Conservation (phyloP, 2,888 invertebrate genomes). For the Lamellibrachia satsuma region DNA sequence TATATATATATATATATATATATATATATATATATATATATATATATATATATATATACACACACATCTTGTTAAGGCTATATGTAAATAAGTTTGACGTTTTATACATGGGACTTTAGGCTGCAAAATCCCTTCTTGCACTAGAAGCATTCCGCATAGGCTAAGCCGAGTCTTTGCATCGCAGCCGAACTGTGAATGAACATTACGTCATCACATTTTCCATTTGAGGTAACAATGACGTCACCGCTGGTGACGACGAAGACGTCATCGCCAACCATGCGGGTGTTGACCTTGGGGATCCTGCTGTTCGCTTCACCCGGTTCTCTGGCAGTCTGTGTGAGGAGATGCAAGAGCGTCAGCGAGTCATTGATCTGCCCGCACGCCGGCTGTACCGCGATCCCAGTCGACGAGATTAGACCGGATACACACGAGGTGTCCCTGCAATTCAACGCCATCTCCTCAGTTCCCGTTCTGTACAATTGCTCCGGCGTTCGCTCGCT, state of each 20-base stretch:
- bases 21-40: too few species aligned
- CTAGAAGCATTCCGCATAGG: background rate
- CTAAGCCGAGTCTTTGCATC: background rate
- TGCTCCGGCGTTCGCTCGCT: background rate
- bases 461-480: background rate
- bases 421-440: background rate
- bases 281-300: background rate
- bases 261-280: background rate
- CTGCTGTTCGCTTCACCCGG: background rate
- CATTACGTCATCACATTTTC: background rate
- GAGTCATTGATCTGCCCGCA: background rate
- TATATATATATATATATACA: background rate
- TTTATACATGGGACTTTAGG: background rate
- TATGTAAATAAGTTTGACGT: background rate
- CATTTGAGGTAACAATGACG: background rate
- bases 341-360: background rate
- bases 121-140: background rate
- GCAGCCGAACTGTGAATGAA: background rate
- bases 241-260: background rate
- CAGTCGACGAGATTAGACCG: background rate
- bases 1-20: too few species aligned
- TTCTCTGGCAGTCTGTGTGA: background rate
- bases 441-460: background rate
- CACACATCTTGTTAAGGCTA: background rate
- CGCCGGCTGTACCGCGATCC: background rate